Evolutionary conservation across 2,113 vertebrate genomes (phyloP).

Genomic region (Malaclemys terrapin): DNA sequence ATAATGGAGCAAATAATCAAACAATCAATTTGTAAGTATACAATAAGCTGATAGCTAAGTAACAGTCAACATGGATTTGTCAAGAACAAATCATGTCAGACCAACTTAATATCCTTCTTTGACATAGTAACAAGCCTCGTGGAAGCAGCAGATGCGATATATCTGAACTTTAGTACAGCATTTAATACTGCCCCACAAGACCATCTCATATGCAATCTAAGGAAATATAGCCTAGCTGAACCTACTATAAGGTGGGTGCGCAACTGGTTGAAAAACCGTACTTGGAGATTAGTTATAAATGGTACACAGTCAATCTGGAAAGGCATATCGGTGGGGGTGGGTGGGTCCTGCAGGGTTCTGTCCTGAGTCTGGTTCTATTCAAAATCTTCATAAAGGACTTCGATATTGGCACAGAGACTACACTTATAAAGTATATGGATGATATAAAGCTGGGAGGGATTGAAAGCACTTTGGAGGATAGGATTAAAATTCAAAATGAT

Average conservation of each 20-base stretch:
- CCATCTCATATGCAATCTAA: neutral
- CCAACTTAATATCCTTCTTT: neutral
- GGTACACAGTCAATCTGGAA: neutral
- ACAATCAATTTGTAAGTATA: neutral
- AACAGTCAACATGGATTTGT: neutral
- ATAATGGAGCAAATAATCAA: neutral
- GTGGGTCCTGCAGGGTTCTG: neutral
- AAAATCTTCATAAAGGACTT: neutral
- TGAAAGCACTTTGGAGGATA: too few species aligned
- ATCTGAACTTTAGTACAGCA: neutral
- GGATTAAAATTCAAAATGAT: neutral
- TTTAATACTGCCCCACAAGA: neutral
- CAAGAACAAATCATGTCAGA: neutral
- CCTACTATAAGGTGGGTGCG: neutral
- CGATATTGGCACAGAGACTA: neutral
- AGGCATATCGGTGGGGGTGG: too few species aligned
- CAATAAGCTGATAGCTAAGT: neutral
- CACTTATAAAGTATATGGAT: neutral
- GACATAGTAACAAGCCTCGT: neutral
- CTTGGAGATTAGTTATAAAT: neutral
- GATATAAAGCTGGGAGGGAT: too few species aligned
- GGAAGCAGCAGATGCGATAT: neutral
- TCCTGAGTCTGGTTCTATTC: neutral
- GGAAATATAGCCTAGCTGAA: neutral
- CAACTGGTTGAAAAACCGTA: neutral